Evolutionary conservation across 2,888 invertebrate genomes (phyloP).

Genomic region (Oscheius sp.): DNA sequence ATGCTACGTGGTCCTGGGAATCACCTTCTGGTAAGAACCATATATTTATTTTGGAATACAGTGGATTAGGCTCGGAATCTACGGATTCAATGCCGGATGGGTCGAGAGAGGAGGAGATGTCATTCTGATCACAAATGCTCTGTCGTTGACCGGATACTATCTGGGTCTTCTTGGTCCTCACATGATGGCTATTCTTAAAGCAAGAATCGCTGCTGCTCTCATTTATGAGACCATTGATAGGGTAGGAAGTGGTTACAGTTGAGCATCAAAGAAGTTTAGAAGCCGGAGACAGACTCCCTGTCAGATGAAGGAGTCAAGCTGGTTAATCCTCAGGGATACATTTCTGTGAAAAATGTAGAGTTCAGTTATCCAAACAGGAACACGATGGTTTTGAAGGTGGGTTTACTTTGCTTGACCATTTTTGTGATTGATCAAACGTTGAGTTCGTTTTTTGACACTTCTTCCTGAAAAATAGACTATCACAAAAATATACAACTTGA

Average conservation of each 20-base stretch:
- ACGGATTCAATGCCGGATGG: slow-evolving; percentile 45
- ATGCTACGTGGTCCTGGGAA: slow-evolving; percentile 50
- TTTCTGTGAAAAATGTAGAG: slow-evolving; percentile 58
- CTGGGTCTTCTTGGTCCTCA: slow-evolving; percentile 51
- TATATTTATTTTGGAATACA: neutral
- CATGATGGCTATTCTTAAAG: slow-evolving; percentile 40
- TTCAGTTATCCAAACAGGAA: slow-evolving; percentile 59
- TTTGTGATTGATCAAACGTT: neutral
- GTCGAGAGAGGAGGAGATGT: slow-evolving; percentile 51
- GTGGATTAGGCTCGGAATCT: slow-evolving; percentile 43
- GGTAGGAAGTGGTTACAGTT: neutral
- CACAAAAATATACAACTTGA: too few species aligned
- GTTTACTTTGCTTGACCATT: neutral
- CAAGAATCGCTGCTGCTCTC: slow-evolving; percentile 43
- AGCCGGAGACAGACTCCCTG: neutral
- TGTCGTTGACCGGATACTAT: slow-evolving; percentile 55
- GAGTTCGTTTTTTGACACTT: too few species aligned
- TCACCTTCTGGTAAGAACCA: slow-evolving; percentile 44
- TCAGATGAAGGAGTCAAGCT: slow-evolving; percentile 3
- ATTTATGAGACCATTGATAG: slow-evolving; percentile 44
- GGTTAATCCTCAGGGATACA: slow-evolving; percentile 42
- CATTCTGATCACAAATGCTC: slow-evolving; percentile 49
- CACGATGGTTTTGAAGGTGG: slow-evolving; percentile 33
- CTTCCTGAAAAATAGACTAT: too few species aligned
- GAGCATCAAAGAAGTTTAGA: neutral